Evolutionary conservation across 2,113 vertebrate species (phyloP).

Genomic region (Vulpes lagopus): DNA sequence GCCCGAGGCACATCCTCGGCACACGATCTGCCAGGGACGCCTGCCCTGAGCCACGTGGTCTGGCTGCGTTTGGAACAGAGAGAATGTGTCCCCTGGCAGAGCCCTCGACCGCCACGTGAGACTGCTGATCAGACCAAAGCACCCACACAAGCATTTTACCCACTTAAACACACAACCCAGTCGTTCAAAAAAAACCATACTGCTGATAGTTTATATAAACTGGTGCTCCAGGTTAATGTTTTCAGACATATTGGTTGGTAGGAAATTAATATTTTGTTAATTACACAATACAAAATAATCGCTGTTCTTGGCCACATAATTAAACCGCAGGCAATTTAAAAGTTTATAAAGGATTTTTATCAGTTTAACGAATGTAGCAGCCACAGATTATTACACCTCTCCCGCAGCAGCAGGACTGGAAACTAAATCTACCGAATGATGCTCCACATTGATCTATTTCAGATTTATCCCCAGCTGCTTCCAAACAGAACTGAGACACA

Average conservation of each 20-base stretch:
- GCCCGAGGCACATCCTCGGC: background rate
- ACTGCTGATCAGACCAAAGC: rapidly evolving
- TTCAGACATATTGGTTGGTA: background rate
- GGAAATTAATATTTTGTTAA: conserved; percentile 54
- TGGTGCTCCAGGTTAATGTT: background rate
- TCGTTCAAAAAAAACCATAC: background rate
- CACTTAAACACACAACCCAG: background rate
- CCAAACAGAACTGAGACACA: background rate
- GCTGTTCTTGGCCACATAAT: background rate
- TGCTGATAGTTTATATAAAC: background rate
- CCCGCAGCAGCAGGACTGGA: background rate
- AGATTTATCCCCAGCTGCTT: background rate
- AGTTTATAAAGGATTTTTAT: conserved; percentile 66
- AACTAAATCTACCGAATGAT: conserved; percentile 2
- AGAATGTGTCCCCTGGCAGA: rapidly evolving
- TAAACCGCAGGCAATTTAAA: conserved; percentile 42
- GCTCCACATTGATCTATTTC: background rate
- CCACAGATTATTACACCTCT: background rate
- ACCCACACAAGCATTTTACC: rapidly evolving
- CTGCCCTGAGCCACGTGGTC: rapidly evolving
- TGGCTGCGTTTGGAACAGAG: rapidly evolving
- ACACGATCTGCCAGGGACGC: too few relatives aligned
- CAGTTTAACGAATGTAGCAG: conserved; percentile 33
- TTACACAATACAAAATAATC: conserved; percentile 35
- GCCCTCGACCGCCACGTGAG: rapidly evolving